Evolutionary conservation across 37 sponge, comb jelly and placozoan species (phyloP).

Genomic region (Amphimedon queenslandica): DNA sequence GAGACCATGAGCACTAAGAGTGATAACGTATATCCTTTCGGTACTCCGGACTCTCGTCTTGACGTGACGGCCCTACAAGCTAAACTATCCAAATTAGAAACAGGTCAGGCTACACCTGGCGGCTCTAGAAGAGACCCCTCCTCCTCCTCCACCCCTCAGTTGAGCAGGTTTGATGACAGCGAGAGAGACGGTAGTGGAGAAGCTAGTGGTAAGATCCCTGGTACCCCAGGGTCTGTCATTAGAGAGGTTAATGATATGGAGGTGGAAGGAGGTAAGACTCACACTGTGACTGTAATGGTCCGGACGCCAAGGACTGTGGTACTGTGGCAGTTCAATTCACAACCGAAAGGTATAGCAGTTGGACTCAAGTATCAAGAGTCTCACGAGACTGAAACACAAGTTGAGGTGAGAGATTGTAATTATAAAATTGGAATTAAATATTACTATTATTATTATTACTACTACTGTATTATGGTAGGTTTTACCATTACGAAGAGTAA

Average conservation of each 20-base stretch:
- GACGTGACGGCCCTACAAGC: constrained; percentile 49
- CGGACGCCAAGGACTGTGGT: constrained; percentile 40
- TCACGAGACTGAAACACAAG: not conserved
- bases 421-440: too few species aligned
- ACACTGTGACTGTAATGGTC: constrained; percentile 43
- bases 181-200: too few species aligned
- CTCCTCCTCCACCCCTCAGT: not conserved
- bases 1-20: not conserved
- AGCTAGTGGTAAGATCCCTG: not conserved
- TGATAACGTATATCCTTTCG: constrained; percentile 33
- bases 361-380: constrained; percentile 40
- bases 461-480: constrained; percentile 17
- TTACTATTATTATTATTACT: not conserved
- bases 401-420: constrained; percentile 46
- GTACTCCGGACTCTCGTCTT: constrained; percentile 17
- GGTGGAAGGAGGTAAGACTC: constrained; percentile 52
- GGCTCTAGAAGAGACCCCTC: not conserved
- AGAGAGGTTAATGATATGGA: constrained; percentile 32
- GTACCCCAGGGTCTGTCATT: not conserved
- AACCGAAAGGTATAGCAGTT: constrained; percentile 76
- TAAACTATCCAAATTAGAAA: constrained; percentile 47
- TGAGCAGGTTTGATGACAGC: not conserved
- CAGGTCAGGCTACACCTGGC: not conserved
- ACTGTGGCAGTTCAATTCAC: constrained; percentile 70
- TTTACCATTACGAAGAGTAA: constrained; percentile 52